Conservation (phyloP, 2,797 vertebrate species). For the Amblyraja radiata region DNA sequence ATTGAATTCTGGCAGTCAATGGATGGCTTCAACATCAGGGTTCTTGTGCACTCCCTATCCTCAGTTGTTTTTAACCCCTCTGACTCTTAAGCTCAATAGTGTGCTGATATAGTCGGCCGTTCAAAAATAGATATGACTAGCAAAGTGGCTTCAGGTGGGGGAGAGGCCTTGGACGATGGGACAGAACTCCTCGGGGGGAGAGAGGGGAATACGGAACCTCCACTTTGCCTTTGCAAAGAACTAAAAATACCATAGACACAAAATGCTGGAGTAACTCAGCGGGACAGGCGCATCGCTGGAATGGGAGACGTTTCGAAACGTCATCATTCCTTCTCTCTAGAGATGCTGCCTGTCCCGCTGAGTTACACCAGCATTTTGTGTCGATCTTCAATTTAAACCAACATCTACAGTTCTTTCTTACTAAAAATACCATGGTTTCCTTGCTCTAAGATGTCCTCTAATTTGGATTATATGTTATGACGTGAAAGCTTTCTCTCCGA, state of each 20-base stretch:
- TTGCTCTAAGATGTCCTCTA: neutral
- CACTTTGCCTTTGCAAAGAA: neutral
- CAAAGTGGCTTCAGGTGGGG: neutral
- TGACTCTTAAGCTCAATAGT: neutral
- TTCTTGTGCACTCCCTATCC: neutral
- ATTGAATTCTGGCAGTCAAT: conserved; percentile 22
- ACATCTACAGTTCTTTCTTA: too few species aligned
- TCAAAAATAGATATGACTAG: neutral
- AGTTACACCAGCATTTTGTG: too few species aligned
- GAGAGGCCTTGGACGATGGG: neutral
- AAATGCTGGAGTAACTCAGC: too few species aligned
- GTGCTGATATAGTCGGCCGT: neutral
- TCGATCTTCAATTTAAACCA: too few species aligned
- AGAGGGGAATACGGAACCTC: neutral
- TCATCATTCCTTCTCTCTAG: too few species aligned
- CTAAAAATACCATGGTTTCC: neutral
- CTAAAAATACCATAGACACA: neutral
- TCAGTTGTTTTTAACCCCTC: neutral
- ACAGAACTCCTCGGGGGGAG: neutral
- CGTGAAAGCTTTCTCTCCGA: neutral
- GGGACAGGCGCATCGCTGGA: too few species aligned
- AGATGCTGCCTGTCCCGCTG: too few species aligned
- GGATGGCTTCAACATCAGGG: conserved; percentile 36
- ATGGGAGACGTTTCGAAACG: too few species aligned
- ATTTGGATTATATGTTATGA: neutral